These are phyloP conservation scores for Poeciliopsis presidionis DNA, from an alignment of 2,797 vertebrate genomes.

Conservation along the genomic window DNA sequence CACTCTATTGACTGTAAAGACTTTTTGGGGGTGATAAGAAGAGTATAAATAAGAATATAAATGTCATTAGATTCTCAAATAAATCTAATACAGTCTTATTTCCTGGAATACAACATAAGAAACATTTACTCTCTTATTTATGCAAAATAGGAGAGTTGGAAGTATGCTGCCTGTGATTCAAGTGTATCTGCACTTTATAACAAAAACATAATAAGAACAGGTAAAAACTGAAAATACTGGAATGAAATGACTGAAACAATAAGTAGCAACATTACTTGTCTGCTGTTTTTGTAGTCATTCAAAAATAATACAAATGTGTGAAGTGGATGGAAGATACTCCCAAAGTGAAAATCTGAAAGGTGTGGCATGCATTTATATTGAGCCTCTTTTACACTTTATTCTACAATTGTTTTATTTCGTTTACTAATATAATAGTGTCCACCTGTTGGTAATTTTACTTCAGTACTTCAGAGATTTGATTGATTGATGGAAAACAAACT, in stretches of 20 bases:
- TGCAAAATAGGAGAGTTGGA: neutral
- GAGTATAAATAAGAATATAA: neutral
- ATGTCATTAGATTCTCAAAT: neutral
- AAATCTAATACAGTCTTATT: neutral
- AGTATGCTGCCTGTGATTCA: neutral
- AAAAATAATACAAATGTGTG: too few species aligned
- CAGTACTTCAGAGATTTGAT: neutral
- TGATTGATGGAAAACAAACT: neutral
- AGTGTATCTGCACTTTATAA: neutral
- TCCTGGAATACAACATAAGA: neutral
- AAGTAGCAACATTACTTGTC: neutral
- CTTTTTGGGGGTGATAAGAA: too few species aligned
- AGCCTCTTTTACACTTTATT: neutral
- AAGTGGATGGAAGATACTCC: too few species aligned
- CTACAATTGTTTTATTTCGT: neutral
- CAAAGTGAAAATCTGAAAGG: neutral
- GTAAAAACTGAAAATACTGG: neutral
- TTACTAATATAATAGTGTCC: neutral
- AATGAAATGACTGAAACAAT: neutral
- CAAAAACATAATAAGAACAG: neutral
- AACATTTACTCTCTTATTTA: neutral
- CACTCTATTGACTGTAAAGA: neutral
- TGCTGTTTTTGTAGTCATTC: conserved; percentile 1
- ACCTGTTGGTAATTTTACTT: neutral
- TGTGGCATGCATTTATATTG: neutral